These are phyloP conservation scores for Lordiphosa clarofinis DNA, from an alignment of 1,140 invertebrate genomes.

Conservation along the genomic window DNA sequence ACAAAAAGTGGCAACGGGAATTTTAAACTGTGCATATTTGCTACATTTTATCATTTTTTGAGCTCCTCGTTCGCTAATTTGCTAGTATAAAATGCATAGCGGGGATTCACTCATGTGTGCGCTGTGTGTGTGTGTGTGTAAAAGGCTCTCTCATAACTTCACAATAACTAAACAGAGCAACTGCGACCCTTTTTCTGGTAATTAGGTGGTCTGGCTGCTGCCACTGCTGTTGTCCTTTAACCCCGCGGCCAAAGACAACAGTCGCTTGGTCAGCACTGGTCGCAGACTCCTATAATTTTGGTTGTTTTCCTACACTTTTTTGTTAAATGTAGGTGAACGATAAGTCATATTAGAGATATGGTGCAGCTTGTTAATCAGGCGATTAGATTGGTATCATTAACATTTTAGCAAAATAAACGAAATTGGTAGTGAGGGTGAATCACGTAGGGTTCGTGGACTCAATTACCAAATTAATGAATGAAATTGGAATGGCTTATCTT, in stretches of 20 bases:
- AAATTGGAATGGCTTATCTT: slow-evolving; percentile 1
- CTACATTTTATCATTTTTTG: slow-evolving; percentile 15
- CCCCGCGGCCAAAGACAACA: slow-evolving; percentile 33
- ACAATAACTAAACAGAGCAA: slow-evolving; percentile 47
- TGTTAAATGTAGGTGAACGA: slow-evolving; percentile 12
- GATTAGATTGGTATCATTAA: background rate
- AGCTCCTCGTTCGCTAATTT: slow-evolving; percentile 38
- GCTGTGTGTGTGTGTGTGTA: slow-evolving; percentile 25
- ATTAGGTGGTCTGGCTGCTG: slow-evolving; percentile 35
- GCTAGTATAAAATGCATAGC: slow-evolving; percentile 45
- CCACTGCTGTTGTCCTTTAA: slow-evolving; percentile 33
- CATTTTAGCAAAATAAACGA: background rate
- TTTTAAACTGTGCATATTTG: slow-evolving; percentile 2
- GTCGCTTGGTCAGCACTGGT: slow-evolving; percentile 12
- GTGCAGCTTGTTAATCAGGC: background rate
- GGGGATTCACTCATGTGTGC: slow-evolving; percentile 28
- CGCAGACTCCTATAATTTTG: slow-evolving; percentile 3
- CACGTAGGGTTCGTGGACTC: background rate
- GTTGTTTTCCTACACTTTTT: slow-evolving; percentile 5
- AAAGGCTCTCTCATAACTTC: slow-evolving; percentile 35
- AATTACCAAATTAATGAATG: slow-evolving; percentile 1
- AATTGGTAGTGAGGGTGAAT: too few species aligned
- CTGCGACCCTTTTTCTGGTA: slow-evolving; percentile 32
- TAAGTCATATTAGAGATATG: slow-evolving; percentile 4
- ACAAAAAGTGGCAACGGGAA: background rate